phyloP scores from a whole-genome alignment of 1,140 invertebrate species.

The Drosophila asahinai region DNA sequence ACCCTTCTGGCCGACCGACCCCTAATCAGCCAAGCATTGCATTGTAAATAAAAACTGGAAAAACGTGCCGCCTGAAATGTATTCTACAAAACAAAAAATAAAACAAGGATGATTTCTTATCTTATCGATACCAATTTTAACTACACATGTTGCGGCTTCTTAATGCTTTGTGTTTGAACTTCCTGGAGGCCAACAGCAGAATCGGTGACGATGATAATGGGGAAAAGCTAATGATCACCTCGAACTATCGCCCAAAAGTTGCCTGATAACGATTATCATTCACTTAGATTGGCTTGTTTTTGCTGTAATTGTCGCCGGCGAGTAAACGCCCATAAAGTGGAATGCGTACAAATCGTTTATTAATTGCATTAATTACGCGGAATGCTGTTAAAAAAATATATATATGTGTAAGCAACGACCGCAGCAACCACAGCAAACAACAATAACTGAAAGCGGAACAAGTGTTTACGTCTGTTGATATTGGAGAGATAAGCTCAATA shows the following conservation, averaged over 20 bases:
- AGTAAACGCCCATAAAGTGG: slow-evolving; percentile 41
- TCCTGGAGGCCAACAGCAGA: slow-evolving; percentile 12
- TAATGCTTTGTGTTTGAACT: slow-evolving; percentile 13
- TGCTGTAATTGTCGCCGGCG: slow-evolving; percentile 10
- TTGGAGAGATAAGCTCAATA: slow-evolving; percentile 45
- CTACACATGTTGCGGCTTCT: slow-evolving; percentile 45
- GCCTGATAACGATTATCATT: slow-evolving; percentile 43
- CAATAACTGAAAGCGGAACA: slow-evolving; percentile 48
- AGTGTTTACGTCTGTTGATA: slow-evolving; percentile 62
- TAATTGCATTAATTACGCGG: slow-evolving; percentile 69
- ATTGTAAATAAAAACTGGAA: slow-evolving; percentile 12
- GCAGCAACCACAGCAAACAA: slow-evolving; percentile 33
- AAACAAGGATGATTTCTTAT: slow-evolving; percentile 12
- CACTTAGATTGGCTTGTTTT: slow-evolving; percentile 28
- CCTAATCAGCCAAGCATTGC: slow-evolving; percentile 18
- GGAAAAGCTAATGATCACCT: slow-evolving; percentile 34
- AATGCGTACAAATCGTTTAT: slow-evolving; percentile 71
- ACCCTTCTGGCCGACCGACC: slow-evolving; percentile 1
- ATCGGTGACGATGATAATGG: slow-evolving; percentile 10
- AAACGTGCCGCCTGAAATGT: slow-evolving; percentile 19
- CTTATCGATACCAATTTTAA: slow-evolving; percentile 24
- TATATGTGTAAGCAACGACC: slow-evolving; percentile 9
- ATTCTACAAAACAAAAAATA: background rate
- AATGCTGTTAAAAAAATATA: slow-evolving; percentile 41
- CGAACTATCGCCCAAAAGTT: slow-evolving; percentile 19